Base-by-base conservation (phyloP, 2,888 invertebrate species). In the Thera obeliscata region DNA sequence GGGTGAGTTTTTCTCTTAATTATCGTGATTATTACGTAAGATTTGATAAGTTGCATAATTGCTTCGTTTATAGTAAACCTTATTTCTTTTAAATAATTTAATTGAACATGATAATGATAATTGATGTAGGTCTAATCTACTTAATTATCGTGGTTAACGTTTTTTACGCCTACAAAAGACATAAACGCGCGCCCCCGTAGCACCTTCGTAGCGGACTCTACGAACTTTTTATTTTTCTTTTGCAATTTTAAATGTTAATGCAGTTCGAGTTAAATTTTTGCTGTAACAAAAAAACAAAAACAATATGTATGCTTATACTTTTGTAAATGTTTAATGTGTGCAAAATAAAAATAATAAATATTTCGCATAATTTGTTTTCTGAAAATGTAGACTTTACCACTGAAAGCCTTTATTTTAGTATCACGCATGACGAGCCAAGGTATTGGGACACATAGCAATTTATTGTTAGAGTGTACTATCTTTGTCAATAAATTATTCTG, bases 1-100 rank as follows among this genome's bases (percentile, higher is more conserved):
- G 94, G 83, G 94, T 94, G 68, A 86, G 90, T 85, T 67, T 72
- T 64, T 61, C 57, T 62, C 46, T 65, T 36, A 55, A 68, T 66
- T 65, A 41, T 58, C 64, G 36, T 57, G 56, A 58, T 61, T 63
- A 58, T 61, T 63, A 60, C 52, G 56, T 58, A 60, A 66, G 41
- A 59, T 57, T 9, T 61, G 63, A 58, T 52, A 52, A 49, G 69
- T 69, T 68, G 71, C 70, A 77, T 75, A 72, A 72, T 71, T 62
- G 60, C 50, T 43, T 50, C 12, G 36, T 48, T 9, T 7, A 46
- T 46, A 7, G 43, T 9, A 43, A 41, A 22, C 22, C 22, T 22
- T 41, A 41, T 41, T 41, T 41, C 5, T 2, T 41, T 41, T 2
- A 41, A 41, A 46, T 2, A 46, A 3, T 38, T 38, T 8, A 46